Evolutionary conservation across 2,888 invertebrate species (phyloP).

Genomic region (Leuctra nigra): DNA sequence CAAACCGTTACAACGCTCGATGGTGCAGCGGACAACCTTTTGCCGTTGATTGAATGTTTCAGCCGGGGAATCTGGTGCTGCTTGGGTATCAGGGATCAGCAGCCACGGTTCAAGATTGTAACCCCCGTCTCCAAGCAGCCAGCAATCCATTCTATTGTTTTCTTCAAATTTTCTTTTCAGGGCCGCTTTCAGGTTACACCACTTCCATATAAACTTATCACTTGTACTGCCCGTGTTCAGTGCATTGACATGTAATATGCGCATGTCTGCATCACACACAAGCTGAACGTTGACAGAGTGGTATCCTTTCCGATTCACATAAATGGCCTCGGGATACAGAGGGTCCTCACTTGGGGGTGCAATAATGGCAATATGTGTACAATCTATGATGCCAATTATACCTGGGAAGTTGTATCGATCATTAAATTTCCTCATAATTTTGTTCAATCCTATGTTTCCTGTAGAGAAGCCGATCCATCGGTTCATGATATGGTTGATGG

Average conservation of each 20-base stretch:
- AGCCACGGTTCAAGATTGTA: constrained; percentile 5
- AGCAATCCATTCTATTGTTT: not conserved
- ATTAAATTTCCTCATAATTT: not conserved
- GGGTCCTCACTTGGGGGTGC: not conserved
- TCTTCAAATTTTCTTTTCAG: not conserved
- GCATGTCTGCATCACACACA: not conserved
- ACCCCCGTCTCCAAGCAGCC: not conserved
- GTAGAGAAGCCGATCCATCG: not conserved
- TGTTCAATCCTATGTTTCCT: no score
- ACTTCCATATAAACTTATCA: not conserved
- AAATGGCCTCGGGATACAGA: not conserved
- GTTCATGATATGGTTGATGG: not conserved
- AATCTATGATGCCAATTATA: constrained; percentile 1
- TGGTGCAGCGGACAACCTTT: not conserved
- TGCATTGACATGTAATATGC: not conserved
- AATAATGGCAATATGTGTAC: constrained; percentile 2
- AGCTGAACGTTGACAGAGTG: constrained; percentile 7
- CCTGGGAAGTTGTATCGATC: not conserved
- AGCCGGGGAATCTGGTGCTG: not conserved
- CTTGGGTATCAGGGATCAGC: not conserved
- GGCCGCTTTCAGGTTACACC: not conserved
- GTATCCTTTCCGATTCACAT: constrained; percentile 7
- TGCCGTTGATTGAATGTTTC: not conserved
- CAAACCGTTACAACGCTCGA: constrained; percentile 3
- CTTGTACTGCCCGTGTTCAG: constrained; percentile 1